Percentiles rank a stretch among this genome's conserved stretches.
Conservation (phyloP, 2,888 invertebrate genomes). For the Caenorhabditis sp. region DNA sequence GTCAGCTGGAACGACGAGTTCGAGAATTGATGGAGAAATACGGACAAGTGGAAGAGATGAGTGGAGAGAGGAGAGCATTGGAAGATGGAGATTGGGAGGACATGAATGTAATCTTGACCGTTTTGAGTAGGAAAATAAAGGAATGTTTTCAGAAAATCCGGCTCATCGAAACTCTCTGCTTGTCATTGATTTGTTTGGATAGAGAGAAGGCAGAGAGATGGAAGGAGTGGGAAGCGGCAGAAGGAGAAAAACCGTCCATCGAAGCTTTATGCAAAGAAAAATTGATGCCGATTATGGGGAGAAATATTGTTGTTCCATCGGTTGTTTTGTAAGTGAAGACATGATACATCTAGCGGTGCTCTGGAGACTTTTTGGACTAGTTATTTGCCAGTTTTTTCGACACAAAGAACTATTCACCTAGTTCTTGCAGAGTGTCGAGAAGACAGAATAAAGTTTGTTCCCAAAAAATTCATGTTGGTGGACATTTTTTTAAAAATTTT, state of each 20-base stretch:
- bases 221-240: conserved; percentile 46
- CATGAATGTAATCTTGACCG: conserved; percentile 59
- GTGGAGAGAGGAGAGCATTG: conserved; percentile 59
- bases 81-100: conserved; percentile 61
- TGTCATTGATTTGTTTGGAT: conserved; percentile 48
- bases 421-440: too few species aligned
- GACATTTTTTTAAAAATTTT: too few species aligned
- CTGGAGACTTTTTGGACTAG: too few species aligned
- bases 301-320: conserved; percentile 42
- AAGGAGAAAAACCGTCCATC: conserved; percentile 36
- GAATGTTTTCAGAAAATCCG: conserved; percentile 28
- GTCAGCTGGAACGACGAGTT: conserved; percentile 54
- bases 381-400: too few species aligned
- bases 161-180: conserved; percentile 48
- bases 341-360: too few species aligned
- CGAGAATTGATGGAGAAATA: conserved; percentile 64
- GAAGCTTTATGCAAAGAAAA: conserved; percentile 42
- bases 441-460: too few species aligned
- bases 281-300: conserved; percentile 19
- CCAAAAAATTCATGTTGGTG: too few species aligned
- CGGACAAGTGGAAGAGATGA: conserved; percentile 59
- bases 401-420: too few species aligned
- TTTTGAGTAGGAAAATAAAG: too few species aligned
- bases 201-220: conserved; percentile 43
- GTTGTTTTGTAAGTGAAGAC: conserved; percentile 53